A percentile compares a stretch with the other conserved stretches of the same genome.
phyloP scores from a whole-genome alignment of 2,797 vertebrate species.

The Pterois miles region DNA sequence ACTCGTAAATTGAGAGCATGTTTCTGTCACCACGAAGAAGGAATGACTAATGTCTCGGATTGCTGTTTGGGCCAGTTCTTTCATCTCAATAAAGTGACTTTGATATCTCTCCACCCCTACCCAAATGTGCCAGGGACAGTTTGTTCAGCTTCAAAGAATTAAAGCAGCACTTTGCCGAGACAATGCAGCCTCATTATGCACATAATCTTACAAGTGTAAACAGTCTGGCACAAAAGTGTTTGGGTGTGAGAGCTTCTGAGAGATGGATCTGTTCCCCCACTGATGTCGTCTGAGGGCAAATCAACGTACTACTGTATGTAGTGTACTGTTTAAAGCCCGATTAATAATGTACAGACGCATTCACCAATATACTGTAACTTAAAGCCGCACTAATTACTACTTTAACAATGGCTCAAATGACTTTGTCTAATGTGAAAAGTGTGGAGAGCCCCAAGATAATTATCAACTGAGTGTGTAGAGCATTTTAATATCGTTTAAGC shows the following conservation, averaged over 20 bases:
- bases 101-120: constrained; percentile 58
- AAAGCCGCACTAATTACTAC: background rate
- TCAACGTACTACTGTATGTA: background rate
- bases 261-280: constrained; percentile 44
- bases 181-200: constrained; percentile 71
- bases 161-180: constrained; percentile 62
- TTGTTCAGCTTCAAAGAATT: constrained; percentile 63
- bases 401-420: background rate
- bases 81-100: constrained; percentile 73
- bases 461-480: background rate
- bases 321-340: background rate
- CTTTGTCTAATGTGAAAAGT: background rate
- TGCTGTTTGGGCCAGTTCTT: constrained; percentile 63
- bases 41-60: constrained; percentile 74
- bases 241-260: constrained; percentile 35
- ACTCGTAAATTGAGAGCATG: constrained; percentile 78
- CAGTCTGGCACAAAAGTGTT: constrained; percentile 50
- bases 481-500: background rate
- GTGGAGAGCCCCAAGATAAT: background rate
- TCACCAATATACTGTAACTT: background rate
- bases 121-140: constrained; percentile 68
- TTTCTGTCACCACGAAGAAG: constrained; percentile 73
- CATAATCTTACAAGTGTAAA: constrained; percentile 66
- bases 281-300: constrained; percentile 39
- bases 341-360: background rate